Evolutionary conservation across 1,140 invertebrate species (phyloP), one percentile per base, ranked within the genome.

Genomic region (Trinorchestia longiramus): DNA sequence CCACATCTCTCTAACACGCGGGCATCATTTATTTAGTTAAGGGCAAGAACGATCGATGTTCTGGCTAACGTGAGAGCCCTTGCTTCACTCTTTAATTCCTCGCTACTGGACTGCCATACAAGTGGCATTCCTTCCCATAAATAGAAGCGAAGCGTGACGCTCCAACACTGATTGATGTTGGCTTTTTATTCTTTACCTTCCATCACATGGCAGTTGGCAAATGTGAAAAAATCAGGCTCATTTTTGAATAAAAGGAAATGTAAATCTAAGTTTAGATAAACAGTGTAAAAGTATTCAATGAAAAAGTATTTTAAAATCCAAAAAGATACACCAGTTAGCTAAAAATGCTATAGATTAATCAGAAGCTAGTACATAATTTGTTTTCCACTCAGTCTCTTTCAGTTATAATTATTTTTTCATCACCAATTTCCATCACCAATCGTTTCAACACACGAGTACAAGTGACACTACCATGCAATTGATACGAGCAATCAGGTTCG

Each of bases 11-110:
- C 28, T 19, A 8, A 0, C 92, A 94, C 92, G 43, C 43, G 44
- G 92, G 44, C 44, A 94, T 47, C 92, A 45, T 94, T 90, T 94
- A 94, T 94, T 94, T 94, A 43, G 43, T 43, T 45, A 94, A 94
- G 92, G 36, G 92, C 17, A 94, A 6, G 41, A 44, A 47, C 92
- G 44, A 94, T 45, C 44, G 40, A 43, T 47, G 92, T 40, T 94
- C 19, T 43, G 43, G 92, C 44, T 43, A 94, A 94, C 92, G 92
- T 47, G 92, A 94, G 92, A 47, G 44, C 43, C 44, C 44, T 94
- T 94, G 43, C 92, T 94, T 94, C 92, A 47, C 92, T 94, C 43
- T 47, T 94, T 94, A 94, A 94, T 94, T 94, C 92, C 43, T 94
- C 8, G 92, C 92, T 94, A 94, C 92, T 45, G 92, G 44, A 43